Evolutionary conservation across 2,113 vertebrate genomes (phyloP).

Genomic region (Damaliscus lunatus): DNA sequence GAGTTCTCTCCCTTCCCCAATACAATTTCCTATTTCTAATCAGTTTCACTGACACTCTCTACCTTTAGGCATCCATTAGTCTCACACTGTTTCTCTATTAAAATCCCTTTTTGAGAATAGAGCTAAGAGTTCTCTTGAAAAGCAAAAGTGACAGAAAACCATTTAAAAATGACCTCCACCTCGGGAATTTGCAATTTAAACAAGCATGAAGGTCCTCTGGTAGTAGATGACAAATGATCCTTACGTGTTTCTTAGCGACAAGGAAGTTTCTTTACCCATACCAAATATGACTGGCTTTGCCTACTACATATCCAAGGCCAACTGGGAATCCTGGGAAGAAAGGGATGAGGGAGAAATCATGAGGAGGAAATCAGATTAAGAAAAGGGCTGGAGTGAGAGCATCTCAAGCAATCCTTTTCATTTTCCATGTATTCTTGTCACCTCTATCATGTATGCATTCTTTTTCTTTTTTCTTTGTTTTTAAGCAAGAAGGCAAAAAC

Average conservation of each 20-base stretch:
- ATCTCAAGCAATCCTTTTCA: not conserved
- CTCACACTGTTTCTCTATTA: not conserved
- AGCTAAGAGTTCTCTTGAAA: not conserved
- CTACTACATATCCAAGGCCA: not conserved
- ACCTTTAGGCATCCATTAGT: not conserved
- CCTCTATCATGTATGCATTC: not conserved
- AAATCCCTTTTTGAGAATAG: not conserved
- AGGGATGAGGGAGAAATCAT: not conserved
- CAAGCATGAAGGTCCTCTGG: not conserved
- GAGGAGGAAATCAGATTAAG: not conserved
- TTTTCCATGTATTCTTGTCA: not conserved
- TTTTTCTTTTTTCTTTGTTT: not conserved
- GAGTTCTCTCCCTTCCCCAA: not conserved
- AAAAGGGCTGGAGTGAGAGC: not conserved
- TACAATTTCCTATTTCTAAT: not conserved
- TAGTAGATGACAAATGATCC: not conserved
- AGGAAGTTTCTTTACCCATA: not conserved
- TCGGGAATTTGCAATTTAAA: not conserved
- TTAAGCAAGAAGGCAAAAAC: not conserved
- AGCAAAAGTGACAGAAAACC: conserved; percentile 5
- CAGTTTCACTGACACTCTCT: not conserved
- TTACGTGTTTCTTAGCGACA: not conserved
- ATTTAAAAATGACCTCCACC: not conserved
- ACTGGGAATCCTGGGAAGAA: not conserved
- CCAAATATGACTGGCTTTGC: not conserved